Evolutionary conservation across 1,140 invertebrate genomes (phyloP).

Genomic region (Caenorhabditis brenneri): DNA sequence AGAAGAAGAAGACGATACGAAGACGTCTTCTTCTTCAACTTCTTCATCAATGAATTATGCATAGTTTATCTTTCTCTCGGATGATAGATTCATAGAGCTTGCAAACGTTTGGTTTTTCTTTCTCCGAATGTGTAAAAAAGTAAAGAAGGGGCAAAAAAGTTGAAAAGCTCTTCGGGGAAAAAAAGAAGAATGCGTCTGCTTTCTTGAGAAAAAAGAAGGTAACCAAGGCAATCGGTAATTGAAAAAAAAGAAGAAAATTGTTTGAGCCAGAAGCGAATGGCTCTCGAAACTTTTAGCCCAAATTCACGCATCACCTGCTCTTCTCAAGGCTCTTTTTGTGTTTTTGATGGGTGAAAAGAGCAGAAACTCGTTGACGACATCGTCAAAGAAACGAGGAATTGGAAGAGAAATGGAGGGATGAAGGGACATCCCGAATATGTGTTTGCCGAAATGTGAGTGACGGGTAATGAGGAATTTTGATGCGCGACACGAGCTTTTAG

Average conservation of each 20-base stretch:
- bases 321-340: neutral
- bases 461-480: slow-evolving; percentile 25
- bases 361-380: slow-evolving; percentile 11
- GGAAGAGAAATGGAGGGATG: neutral
- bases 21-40: neutral
- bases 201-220: neutral
- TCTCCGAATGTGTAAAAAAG: neutral
- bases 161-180: neutral
- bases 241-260: neutral
- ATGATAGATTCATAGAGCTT: slow-evolving; percentile 32
- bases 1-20: neutral
- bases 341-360: neutral
- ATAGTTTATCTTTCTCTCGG: neutral
- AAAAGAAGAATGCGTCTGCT: neutral
- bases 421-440: slow-evolving; percentile 1
- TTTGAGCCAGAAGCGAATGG: neutral
- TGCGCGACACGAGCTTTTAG: neutral
- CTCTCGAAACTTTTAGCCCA: neutral
- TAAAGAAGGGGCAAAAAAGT: neutral
- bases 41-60: slow-evolving; percentile 37
- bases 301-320: slow-evolving; percentile 32
- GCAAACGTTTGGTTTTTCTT: neutral
- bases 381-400: neutral
- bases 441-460: slow-evolving; percentile 20
- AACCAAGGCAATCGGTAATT: slow-evolving; percentile 16